Percentiles rank a stretch among this genome's conserved stretches.
Conservation (phyloP, 1,140 invertebrate species). For the Drosophila elegans region DNA sequence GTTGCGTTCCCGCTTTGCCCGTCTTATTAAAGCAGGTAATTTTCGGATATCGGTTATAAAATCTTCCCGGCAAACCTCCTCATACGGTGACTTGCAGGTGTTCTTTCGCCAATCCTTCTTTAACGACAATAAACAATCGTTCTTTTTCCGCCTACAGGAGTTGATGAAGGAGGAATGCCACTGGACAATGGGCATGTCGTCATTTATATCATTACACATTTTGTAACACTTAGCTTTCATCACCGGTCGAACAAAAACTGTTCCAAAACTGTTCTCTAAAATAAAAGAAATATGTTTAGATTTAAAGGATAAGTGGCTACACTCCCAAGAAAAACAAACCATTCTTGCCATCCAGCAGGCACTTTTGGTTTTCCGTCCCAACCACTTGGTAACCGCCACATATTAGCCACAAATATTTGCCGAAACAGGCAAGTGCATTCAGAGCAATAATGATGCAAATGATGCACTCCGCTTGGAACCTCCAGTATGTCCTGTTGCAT, state of each 20-base stretch:
- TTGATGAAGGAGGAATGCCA: slow-evolving; percentile 80
- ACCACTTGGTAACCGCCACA: slow-evolving; percentile 57
- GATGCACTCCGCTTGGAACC: slow-evolving; percentile 59
- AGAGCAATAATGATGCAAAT: slow-evolving; percentile 62
- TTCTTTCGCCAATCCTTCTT: background rate
- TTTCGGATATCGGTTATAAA: slow-evolving; percentile 84
- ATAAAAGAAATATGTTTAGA: no score
- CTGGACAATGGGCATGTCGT: slow-evolving; percentile 54
- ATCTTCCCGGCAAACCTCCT: slow-evolving; percentile 67
- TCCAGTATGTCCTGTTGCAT: background rate
- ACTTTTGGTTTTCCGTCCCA: slow-evolving; percentile 80
- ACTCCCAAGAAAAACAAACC: slow-evolving; percentile 25
- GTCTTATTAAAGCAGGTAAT: slow-evolving; percentile 82
- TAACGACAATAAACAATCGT: no score
- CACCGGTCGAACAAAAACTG: background rate
- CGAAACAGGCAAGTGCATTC: slow-evolving; percentile 82
- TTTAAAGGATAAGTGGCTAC: no score
- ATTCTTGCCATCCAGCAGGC: slow-evolving; percentile 77
- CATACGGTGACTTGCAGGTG: slow-evolving; percentile 57
- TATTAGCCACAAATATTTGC: slow-evolving; percentile 75
- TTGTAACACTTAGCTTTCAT: slow-evolving; percentile 14
- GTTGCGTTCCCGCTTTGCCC: slow-evolving; percentile 50
- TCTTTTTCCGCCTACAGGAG: background rate
- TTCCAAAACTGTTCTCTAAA: slow-evolving; percentile 48
- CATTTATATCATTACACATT: background rate